Evolutionary conservation across 2,797 vertebrate species (phyloP).

Genomic region (Poecilia picta): DNA sequence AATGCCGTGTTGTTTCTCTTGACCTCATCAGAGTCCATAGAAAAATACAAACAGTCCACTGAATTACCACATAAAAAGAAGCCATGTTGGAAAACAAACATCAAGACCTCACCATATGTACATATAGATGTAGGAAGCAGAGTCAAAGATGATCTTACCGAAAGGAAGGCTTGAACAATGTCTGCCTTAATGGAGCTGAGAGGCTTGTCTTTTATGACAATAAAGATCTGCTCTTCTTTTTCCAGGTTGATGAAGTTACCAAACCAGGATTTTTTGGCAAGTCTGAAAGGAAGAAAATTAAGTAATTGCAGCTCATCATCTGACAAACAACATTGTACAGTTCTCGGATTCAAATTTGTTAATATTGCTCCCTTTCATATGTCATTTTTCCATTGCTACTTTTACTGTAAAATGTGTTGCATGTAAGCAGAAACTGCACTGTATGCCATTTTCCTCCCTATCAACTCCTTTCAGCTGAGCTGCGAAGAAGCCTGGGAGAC

Average conservation of each 20-base stretch:
- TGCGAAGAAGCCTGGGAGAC: neutral
- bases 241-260: conserved; percentile 99
- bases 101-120: conserved; percentile 30
- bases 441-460: neutral
- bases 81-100: conserved; percentile 51
- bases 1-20: conserved; percentile 69
- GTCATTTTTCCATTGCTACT: neutral
- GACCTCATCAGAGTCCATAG: conserved; percentile 70
- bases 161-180: conserved; percentile 98
- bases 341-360: neutral
- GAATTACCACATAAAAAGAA: conserved; percentile 71
- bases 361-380: neutral
- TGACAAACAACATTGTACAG: neutral
- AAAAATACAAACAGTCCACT: conserved; percentile 67
- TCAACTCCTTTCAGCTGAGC: neutral
- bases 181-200: conserved; percentile 99
- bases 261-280: conserved; percentile 99
- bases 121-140: neutral
- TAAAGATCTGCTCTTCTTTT: conserved; percentile 99
- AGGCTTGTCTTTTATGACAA: conserved; percentile 97
- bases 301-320: neutral
- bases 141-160: conserved; percentile 75
- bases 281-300: conserved; percentile 76
- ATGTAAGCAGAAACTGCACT: neutral
- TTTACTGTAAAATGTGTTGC: neutral